Base-by-base conservation (phyloP, 2,888 invertebrate species). In the Drosophila quinaria region DNA sequence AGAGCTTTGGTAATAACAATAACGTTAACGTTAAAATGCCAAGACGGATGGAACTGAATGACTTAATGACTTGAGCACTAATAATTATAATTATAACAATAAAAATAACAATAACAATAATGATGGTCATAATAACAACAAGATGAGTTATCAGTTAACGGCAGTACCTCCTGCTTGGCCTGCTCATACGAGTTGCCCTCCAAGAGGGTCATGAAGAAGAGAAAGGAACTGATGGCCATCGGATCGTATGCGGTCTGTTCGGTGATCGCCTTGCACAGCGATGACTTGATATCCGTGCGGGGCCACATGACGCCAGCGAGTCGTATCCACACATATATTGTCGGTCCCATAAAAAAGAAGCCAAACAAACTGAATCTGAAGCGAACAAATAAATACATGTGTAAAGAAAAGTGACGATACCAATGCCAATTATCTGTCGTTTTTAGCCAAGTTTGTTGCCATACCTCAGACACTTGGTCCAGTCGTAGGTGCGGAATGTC, bases 321-420 rank as follows among this genome's bases (percentile, higher is more conserved):
- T 85, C 94, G 94, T 75, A 96, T 93, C 95, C 95, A 96, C 17
- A 93, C 93, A 85, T 95, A 95, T 13, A 95, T 91, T n/a, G 95
- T 95, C 2, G 96, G 96, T 1, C 95, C 96, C 72, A 95, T 95
- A 87, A 95, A 95, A 54, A 94, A 93, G 41, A 94, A 94, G 31
- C 96, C 96, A 88, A 95, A 95, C 65, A 95, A 80, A 90, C 95
- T 94, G 90, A 95, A 96, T 88, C 95, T 93, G 81, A 4, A 50
- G 58, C 58, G 15, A 33, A 55, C 5, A 49, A 31, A 42, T 17
- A 47, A 5, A 25, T 22, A 19, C 2, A 19, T 2, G n/a, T n/a
- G n/a, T n/a, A 19, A 6, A 37, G 37, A 37, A n/a, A n/a, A n/a
- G n/a, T 6, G n/a, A 46, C 15, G 37, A 31, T 49, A 49, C 25